Conservation (phyloP, 1,140 invertebrate genomes). For the Andricus grossulariae region DNA sequence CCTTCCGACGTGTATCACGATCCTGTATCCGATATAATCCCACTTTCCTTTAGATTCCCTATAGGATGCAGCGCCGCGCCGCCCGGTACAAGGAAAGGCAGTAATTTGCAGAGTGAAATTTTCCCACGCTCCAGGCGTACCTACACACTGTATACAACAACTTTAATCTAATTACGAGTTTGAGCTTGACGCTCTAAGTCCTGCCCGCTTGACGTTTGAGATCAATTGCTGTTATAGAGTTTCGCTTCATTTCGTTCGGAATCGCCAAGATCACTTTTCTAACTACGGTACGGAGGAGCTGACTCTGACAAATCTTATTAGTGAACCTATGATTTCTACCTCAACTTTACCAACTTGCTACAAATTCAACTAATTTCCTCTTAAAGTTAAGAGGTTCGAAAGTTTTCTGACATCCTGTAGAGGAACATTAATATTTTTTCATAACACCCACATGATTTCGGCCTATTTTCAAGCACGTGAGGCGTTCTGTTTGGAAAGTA, state of each 20-base stretch:
- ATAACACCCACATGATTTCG: too few relatives aligned
- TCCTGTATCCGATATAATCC: constrained; percentile 54
- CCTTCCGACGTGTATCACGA: constrained; percentile 52
- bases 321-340: neutral
- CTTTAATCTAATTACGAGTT: constrained; percentile 54
- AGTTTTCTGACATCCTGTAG: too few relatives aligned
- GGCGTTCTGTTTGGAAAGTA: too few relatives aligned
- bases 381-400: too few relatives aligned
- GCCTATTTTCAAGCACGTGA: too few relatives aligned
- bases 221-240: constrained; percentile 30
- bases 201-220: constrained; percentile 23
- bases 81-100: constrained; percentile 45
- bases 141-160: constrained; percentile 39
- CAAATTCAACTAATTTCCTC: too few relatives aligned
- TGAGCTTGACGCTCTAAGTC: constrained; percentile 39
- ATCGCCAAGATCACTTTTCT: constrained; percentile 13
- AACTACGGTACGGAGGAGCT: neutral
- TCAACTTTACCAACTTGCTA: neutral
- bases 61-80: constrained; percentile 49
- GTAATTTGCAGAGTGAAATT: constrained; percentile 56
- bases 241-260: constrained; percentile 24
- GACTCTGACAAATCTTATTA: constrained; percentile 15
- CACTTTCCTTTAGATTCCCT: constrained; percentile 44
- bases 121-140: constrained; percentile 51
- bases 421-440: too few relatives aligned